Evolutionary conservation across 92 coral and sea anemone species (phyloP).

Genomic region (Porites cylindrica): DNA sequence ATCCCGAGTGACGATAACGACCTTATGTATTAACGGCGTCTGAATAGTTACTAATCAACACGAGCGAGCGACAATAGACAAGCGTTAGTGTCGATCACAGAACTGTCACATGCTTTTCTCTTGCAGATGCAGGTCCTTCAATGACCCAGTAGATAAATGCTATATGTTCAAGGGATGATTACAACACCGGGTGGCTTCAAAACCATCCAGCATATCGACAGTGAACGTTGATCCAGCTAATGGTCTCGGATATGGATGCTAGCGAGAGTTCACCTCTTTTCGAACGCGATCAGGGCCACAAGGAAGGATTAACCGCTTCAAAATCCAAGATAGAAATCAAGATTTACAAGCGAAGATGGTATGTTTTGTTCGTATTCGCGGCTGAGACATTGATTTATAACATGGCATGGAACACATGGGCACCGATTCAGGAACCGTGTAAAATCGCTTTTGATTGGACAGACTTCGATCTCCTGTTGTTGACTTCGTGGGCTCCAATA

Average conservation of each 20-base stretch:
- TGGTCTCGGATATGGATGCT: constrained; percentile 3
- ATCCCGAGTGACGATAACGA: no score
- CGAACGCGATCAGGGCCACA: neutral
- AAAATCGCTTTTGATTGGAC: constrained; percentile 75
- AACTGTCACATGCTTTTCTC: no score
- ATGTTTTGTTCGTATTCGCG: constrained; percentile 59
- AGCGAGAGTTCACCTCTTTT: constrained; percentile 15
- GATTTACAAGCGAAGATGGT: constrained; percentile 81
- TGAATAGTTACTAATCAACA: no score
- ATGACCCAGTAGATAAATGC: no score
- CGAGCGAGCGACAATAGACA: no score
- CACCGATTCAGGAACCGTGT: constrained; percentile 77
- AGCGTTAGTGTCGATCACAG: no score
- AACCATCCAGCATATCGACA: no score
- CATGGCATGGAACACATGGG: constrained; percentile 75
- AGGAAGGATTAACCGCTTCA: neutral
- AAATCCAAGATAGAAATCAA: constrained; percentile 2
- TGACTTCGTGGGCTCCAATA: constrained; percentile 46
- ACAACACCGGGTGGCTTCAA: no score
- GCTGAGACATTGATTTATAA: constrained; percentile 51
- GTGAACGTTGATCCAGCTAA: no score
- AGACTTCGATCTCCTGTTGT: constrained; percentile 68
- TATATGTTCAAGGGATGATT: no score
- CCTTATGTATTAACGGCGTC: no score
- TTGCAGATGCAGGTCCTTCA: no score